Conservation (phyloP, 2,113 vertebrate species). For the Odocoileus virginianus region DNA sequence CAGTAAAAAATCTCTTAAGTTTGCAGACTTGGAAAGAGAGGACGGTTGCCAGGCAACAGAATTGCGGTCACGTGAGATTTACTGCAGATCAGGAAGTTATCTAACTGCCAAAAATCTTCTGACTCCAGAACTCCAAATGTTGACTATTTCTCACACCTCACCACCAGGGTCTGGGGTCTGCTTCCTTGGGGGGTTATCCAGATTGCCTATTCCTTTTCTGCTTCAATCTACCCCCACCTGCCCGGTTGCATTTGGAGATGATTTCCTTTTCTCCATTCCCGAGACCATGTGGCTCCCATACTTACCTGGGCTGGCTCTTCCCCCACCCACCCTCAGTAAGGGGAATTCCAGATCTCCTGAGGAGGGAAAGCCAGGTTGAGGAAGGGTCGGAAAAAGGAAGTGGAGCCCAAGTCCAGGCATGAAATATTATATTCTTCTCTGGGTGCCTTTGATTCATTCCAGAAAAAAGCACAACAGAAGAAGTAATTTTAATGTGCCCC, state of each 20-base stretch:
- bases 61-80: conserved; percentile 29
- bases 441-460: conserved; percentile 29
- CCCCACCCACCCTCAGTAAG: not conserved
- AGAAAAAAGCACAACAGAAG: not conserved
- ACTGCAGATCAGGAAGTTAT: conserved; percentile 37
- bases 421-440: not conserved
- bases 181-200: not conserved
- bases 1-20: conserved; percentile 4
- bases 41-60: not conserved
- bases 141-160: conserved; percentile 52
- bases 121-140: conserved; percentile 25
- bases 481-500: not conserved
- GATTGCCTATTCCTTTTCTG: not conserved
- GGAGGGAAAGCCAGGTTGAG: not conserved
- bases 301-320: conserved; percentile 50
- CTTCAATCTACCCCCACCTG: not conserved
- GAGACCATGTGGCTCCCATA: conserved; percentile 64
- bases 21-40: not conserved
- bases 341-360: not conserved
- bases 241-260: conserved; percentile 54
- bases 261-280: conserved; percentile 38
- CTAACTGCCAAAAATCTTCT: conserved; percentile 31
- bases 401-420: not conserved
- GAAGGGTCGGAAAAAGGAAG: conserved; percentile 58
- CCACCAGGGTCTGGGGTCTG: not conserved